A percentile compares a stretch with the other conserved stretches of the same genome.
Conservation (phyloP, 1,140 invertebrate species). For the Caenorhabditis inopinata region DNA sequence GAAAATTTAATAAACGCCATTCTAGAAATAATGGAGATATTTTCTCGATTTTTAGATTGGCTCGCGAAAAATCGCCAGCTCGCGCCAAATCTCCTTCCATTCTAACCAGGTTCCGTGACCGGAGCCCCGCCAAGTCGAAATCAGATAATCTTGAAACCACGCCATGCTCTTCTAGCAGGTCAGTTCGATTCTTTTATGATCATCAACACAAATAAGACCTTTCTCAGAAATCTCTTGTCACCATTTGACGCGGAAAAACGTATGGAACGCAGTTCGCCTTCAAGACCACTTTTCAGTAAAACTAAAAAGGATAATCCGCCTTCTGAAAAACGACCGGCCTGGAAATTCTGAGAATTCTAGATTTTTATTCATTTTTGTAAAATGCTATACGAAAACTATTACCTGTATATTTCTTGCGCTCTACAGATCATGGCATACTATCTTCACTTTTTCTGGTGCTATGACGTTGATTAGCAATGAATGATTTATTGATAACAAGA, state of each 20-base stretch:
- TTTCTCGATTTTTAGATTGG: constrained; percentile 23
- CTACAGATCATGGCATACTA: constrained; percentile 26
- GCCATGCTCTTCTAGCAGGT: constrained; percentile 45
- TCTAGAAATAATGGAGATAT: too few species aligned
- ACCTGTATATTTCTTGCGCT: constrained; percentile 26
- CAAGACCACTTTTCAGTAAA: constrained; percentile 40
- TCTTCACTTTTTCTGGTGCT: not conserved
- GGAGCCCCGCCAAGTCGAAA: constrained; percentile 54
- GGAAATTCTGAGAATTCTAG: constrained; percentile 41
- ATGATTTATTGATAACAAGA: not conserved
- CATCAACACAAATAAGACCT: too few species aligned
- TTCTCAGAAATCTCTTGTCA: constrained; percentile 45
- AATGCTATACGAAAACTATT: not conserved
- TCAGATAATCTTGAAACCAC: constrained; percentile 45
- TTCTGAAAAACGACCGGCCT: constrained; percentile 48
- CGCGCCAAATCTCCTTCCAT: constrained; percentile 54
- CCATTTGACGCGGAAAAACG: constrained; percentile 47
- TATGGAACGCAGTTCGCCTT: constrained; percentile 44
- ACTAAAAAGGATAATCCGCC: constrained; percentile 39
- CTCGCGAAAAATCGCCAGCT: constrained; percentile 45
- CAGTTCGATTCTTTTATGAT: too few species aligned
- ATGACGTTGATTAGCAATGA: constrained; percentile 18
- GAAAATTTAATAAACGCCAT: too few species aligned
- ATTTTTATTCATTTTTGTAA: too few species aligned
- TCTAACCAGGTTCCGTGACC: constrained; percentile 52